Evolutionary conservation across 2,888 invertebrate genomes (phyloP).

Genomic region (Eustalomyia histrio): DNA sequence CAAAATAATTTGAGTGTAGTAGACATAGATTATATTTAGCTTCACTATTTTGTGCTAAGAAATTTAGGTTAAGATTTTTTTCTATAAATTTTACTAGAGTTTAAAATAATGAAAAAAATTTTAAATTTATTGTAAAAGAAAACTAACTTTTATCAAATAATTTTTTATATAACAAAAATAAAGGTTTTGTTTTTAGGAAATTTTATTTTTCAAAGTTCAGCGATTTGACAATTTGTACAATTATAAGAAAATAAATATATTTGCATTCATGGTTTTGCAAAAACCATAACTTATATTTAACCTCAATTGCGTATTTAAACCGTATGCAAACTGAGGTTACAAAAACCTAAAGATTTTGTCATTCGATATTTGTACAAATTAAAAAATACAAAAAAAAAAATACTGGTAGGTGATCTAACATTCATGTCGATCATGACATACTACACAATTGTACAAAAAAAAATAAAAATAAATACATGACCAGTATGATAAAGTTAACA

Average conservation of each 20-base stretch:
- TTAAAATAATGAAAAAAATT: too few relatives aligned
- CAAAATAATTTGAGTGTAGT: too few relatives aligned
- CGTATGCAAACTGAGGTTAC: background rate
- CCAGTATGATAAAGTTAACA: constrained; percentile 29
- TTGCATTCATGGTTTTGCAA: constrained; percentile 14
- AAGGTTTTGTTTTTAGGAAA: constrained; percentile 8
- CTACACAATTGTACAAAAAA: constrained; percentile 46
- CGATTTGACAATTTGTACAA: constrained; percentile 27
- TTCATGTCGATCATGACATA: constrained; percentile 56
- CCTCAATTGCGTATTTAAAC: constrained; percentile 37
- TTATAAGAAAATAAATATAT: constrained; percentile 16
- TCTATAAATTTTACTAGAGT: too few relatives aligned
- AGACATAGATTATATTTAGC: background rate
- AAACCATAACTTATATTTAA: constrained; percentile 4
- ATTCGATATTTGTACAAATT: constrained; percentile 46
- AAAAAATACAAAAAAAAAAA: constrained; percentile 30
- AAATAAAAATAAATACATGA: constrained; percentile 31
- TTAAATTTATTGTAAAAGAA: too few relatives aligned
- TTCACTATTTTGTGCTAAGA: background rate
- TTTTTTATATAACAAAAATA: too few relatives aligned
- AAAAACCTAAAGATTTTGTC: constrained; percentile 36
- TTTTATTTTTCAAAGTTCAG: constrained; percentile 41
- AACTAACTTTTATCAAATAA: too few relatives aligned
- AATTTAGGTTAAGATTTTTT: too few relatives aligned
- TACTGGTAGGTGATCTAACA: constrained; percentile 53